Evolutionary conservation across 2,888 invertebrate species (phyloP).

Genomic region (Ariolimax columbianus): DNA sequence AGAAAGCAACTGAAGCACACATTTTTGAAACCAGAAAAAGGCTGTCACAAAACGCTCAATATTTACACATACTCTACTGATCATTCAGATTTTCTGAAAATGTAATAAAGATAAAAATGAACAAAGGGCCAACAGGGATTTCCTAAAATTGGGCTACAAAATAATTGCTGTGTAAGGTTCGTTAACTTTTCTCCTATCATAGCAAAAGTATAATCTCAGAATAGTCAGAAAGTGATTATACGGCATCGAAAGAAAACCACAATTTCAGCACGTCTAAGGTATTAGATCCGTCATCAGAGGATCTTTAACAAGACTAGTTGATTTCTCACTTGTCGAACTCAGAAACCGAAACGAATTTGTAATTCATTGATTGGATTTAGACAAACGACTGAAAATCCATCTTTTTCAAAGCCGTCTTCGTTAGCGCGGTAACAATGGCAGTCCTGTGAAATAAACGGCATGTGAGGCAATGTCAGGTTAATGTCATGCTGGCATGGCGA

Average conservation of each 20-base stretch:
- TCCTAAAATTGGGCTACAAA: not conserved
- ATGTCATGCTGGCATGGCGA: not conserved
- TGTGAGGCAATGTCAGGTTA: not conserved
- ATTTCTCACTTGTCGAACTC: not conserved
- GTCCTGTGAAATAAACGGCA: not conserved
- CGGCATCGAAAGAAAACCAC: not conserved
- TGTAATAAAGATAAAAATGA: not conserved
- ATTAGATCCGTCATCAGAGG: not conserved
- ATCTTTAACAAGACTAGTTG: constrained; percentile 14
- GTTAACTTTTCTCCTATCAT: not conserved
- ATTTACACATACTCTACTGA: not conserved
- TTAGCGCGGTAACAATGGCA: not conserved
- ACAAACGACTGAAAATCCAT: constrained; percentile 1
- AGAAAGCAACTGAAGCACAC: no score
- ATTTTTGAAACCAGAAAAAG: no score
- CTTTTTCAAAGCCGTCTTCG: not conserved
- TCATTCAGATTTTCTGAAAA: not conserved
- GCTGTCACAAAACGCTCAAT: no score
- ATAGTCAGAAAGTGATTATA: not conserved
- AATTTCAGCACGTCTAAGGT: not conserved
- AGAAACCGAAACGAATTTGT: not conserved
- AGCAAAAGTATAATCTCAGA: not conserved
- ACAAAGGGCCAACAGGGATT: not conserved
- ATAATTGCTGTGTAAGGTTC: not conserved
- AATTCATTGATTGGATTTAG: constrained; percentile 9